phyloP scores from a whole-genome alignment of 2,888 invertebrate species.

The Trichopoda pennipes region DNA sequence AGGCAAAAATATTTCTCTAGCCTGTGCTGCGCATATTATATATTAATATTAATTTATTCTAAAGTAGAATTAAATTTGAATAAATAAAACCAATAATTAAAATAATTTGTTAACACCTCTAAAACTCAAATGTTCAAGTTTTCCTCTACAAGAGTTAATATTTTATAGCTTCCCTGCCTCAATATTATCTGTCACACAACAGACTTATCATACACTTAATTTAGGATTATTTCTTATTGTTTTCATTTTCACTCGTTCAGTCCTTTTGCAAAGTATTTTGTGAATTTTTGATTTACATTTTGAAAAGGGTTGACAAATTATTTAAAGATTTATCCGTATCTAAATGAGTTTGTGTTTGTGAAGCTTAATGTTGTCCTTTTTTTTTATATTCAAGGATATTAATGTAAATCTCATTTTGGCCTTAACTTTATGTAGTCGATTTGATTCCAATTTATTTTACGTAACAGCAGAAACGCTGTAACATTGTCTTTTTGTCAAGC shows the following conservation, averaged over 20 bases:
- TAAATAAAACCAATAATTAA: neutral
- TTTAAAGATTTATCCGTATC: neutral
- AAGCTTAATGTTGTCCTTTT: slow-evolving; percentile 21
- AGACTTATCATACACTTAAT: slow-evolving; percentile 6
- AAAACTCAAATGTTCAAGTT: neutral
- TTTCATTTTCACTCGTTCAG: neutral
- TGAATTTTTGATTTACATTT: slow-evolving; percentile 58
- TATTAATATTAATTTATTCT: neutral
- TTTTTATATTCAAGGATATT: slow-evolving; percentile 19
- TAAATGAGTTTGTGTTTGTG: slow-evolving; percentile 6
- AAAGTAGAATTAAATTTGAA: neutral
- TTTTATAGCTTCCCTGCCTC: neutral
- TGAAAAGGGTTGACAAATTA: slow-evolving; percentile 67
- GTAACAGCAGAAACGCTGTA: slow-evolving; percentile 41
- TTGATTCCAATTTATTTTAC: slow-evolving; percentile 67
- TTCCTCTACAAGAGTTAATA: neutral
- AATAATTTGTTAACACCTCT: neutral
- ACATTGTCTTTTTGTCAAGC: slow-evolving; percentile 63
- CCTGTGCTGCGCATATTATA: no score
- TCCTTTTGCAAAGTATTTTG: slow-evolving; percentile 7
- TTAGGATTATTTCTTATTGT: slow-evolving; percentile 1
- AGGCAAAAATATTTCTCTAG: no score
- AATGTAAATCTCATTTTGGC: slow-evolving; percentile 46
- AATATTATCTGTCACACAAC: neutral
- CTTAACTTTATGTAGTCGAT: slow-evolving; percentile 61